Evolutionary conservation across 2,113 vertebrate genomes (phyloP), one percentile per base, ranked within the genome.

Genomic region (Synodontis membranacea): DNA sequence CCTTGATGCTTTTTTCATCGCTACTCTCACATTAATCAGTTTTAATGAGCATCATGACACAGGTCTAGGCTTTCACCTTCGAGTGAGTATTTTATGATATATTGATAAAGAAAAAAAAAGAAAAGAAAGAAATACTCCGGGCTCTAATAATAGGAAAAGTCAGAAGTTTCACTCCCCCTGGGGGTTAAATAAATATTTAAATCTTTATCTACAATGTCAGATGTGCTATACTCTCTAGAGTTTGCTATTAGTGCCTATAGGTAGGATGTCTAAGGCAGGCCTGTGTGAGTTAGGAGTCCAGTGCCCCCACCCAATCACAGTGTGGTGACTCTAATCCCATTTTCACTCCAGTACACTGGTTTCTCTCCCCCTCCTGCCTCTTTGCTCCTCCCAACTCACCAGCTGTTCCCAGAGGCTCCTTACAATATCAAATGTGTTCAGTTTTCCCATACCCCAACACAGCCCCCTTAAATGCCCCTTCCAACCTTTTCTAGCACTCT

Each of bases 351-450:
- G 90, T 94, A 94, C 93, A 93, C 93, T 94, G 92, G 93, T 94
- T 94, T 94, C 91, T 91, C 94, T 94, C 90, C 88, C 89, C 89
- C 94, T 94, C 91, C 90, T 88, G 48, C 84, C 90, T 89, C 62
- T 90, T 93, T 93, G 93, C 83, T 92, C 95, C 96, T 91, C 92
- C 96, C 96, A 95, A 97, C 96, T 97, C 95, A 97, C 97, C 98
- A 99, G 97, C 98, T 99, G 97, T 98, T 97, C 97, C 96, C 95
- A 96, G 95, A 50, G 96, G 97, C 96, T 97, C 95, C 80, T 91
- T 93, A 97, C 96, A 97, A 96, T 97, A 96, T 98, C 95, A 96
- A 91, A 95, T 96, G 96, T 96, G 96, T 97, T 95, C 94, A 96
- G 96, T 96, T 95, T 72, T 96, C 95, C 95, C 94, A 94, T 94